Conservation (phyloP, 2,113 vertebrate genomes). For the Microtus montanus region DNA sequence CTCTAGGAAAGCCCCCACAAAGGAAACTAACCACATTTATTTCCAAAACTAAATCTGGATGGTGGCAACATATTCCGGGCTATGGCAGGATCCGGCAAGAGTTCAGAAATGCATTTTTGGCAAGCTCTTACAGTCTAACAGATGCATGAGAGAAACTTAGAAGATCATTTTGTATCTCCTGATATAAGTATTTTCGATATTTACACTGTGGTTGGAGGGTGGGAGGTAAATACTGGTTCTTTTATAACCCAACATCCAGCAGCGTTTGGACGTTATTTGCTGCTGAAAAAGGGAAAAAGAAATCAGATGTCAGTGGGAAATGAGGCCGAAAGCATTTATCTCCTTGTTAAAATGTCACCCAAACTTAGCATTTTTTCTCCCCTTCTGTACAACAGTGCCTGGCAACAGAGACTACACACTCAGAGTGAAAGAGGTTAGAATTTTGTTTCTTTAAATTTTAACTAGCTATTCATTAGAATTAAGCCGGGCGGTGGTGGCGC, state of each 20-base stretch:
- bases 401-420: conserved; percentile 38
- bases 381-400: background rate
- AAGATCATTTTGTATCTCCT: conserved; percentile 40
- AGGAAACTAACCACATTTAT: background rate
- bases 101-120: conserved; percentile 60
- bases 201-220: conserved; percentile 35
- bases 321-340: conserved; percentile 1
- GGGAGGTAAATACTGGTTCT: conserved; percentile 43
- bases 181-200: conserved; percentile 34
- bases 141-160: conserved; percentile 17
- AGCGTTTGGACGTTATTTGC: background rate
- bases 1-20: background rate
- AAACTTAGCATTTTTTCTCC: background rate
- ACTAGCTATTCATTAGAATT: conserved; percentile 25
- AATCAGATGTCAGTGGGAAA: conserved; percentile 24
- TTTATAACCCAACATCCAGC: conserved; percentile 22
- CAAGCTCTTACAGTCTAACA: background rate
- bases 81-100: background rate
- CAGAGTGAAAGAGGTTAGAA: background rate
- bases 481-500: too few relatives aligned
- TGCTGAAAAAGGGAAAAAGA: background rate
- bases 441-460: conserved; percentile 40
- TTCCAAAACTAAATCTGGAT: conserved; percentile 36
- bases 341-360: conserved; percentile 2
- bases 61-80: background rate